Conservation (phyloP, 2,797 vertebrate species). For the Ctenopoma kingsleyae region DNA sequence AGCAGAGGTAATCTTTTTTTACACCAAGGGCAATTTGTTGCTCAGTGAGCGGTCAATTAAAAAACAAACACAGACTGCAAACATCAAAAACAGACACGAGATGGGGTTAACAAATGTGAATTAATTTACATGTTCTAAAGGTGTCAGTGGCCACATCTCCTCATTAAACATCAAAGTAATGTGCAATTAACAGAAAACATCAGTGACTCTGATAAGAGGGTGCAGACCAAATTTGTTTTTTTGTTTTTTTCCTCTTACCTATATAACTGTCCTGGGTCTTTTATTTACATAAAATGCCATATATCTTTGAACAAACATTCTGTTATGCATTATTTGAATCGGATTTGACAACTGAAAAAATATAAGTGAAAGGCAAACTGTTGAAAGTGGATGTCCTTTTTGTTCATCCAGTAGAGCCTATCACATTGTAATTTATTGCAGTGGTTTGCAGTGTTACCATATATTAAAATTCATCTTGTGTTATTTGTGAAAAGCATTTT, state of each 20-base stretch:
- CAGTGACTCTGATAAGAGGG: not conserved
- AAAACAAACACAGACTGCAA: constrained; percentile 27
- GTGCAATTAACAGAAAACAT: constrained; percentile 2
- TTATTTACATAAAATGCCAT: not conserved
- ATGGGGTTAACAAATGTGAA: constrained; percentile 7
- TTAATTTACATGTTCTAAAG: constrained; percentile 7
- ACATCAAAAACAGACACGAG: constrained; percentile 22
- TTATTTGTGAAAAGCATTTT: not conserved
- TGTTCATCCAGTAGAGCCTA: not conserved
- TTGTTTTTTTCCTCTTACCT: not conserved
- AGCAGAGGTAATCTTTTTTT: constrained; percentile 29
- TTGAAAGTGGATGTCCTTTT: not conserved
- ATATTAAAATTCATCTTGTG: not conserved
- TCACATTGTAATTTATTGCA: not conserved
- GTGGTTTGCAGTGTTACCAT: not conserved
- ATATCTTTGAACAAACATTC: not conserved
- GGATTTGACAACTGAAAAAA: not conserved
- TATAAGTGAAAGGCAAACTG: not conserved
- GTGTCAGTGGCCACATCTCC: constrained; percentile 5
- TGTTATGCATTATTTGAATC: not conserved
- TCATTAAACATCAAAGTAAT: constrained; percentile 19
- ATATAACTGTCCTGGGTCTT: not conserved
- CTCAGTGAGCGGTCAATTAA: constrained; percentile 23
- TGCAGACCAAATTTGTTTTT: not conserved
- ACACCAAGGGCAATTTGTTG: constrained; percentile 29